Evolutionary conservation across 2,888 invertebrate species (phyloP).

Genomic region (Phytoseiulus persimilis): DNA sequence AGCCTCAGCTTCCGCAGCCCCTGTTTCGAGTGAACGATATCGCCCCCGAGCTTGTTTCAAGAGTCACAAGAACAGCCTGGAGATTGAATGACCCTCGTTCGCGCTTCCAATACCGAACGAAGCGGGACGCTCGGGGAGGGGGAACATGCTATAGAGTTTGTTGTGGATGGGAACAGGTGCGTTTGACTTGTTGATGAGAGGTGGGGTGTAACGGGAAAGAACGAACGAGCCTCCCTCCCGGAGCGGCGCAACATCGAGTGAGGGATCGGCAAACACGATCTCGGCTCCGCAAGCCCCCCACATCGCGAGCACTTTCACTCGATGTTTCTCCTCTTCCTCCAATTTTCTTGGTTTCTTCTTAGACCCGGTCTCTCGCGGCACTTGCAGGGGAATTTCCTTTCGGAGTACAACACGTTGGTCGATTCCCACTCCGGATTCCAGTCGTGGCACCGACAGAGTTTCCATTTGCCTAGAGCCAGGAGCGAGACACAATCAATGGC

Average conservation of each 20-base stretch:
- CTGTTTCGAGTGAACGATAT: not conserved
- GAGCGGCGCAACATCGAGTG: not conserved
- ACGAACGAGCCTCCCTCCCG: not conserved
- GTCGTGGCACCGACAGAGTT: too few species aligned
- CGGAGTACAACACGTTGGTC: too few species aligned
- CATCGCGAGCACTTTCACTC: too few species aligned
- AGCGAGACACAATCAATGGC: not conserved
- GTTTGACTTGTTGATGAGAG: constrained; percentile 5
- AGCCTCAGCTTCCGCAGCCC: not conserved
- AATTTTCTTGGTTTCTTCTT: too few species aligned
- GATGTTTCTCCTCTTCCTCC: too few species aligned
- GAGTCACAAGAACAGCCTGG: not conserved
- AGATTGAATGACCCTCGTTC: not conserved
- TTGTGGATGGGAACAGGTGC: not conserved
- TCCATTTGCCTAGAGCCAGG: not conserved
- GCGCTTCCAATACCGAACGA: not conserved
- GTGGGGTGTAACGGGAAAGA: not conserved
- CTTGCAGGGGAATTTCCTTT: too few species aligned
- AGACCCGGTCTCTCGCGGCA: too few species aligned
- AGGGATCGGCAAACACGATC: not conserved
- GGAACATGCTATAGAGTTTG: not conserved
- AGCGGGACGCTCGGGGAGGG: not conserved
- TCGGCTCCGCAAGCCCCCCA: too few species aligned
- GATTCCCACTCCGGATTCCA: too few species aligned
- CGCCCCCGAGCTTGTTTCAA: not conserved